Evolutionary conservation across 2,888 invertebrate species (phyloP), one percentile per base, ranked within the genome.

Genomic region (Noctua janthina): DNA sequence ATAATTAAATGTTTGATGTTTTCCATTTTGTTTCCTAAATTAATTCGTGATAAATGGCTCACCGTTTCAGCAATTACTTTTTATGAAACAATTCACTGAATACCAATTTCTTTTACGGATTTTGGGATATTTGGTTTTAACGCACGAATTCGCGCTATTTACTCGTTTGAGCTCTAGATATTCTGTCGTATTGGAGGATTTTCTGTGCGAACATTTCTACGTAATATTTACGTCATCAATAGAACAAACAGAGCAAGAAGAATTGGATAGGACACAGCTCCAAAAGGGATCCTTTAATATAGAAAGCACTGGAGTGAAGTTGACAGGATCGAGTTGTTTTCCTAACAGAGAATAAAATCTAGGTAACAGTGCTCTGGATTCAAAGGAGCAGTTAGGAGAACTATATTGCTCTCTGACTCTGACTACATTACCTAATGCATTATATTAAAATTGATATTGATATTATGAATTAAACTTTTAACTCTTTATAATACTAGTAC

Each of bases 1-100:
- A 85, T 87, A 87, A 86, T 86, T 87, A 87, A 87, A 87, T 46
- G 67, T 68, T 87, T 81, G 43, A 74, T 77, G 85, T 75, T 72
- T 69, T 59, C 59, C 49, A 81, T 75, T 78, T 68, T 69, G 72
- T 75, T 87, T 23, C 29, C 15, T 49, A 66, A 85, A 83, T 81
- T 84, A 81, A 81, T 74, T 81, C 6, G 23, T 64, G 68, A 35
- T 82, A 70, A 82, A 76, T 49, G 17, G 29, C 68, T 54, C 11
- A 59, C 23, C 51, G 56, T 71, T 74, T n/a, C 5, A 67, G 35
- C 35, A 56, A 71, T 85, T 51, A 67, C 29, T 54, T 84, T 59
- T 73, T 59, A 59, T 56, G 51, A 59, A 78, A 66, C 46, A 54
- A 46, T 78, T 82, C 35, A 17, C 11, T 82, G 49, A n/a, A 8